phyloP scores from a whole-genome alignment of 2,113 vertebrate genomes.

The Oncorhynchus mykiss region DNA sequence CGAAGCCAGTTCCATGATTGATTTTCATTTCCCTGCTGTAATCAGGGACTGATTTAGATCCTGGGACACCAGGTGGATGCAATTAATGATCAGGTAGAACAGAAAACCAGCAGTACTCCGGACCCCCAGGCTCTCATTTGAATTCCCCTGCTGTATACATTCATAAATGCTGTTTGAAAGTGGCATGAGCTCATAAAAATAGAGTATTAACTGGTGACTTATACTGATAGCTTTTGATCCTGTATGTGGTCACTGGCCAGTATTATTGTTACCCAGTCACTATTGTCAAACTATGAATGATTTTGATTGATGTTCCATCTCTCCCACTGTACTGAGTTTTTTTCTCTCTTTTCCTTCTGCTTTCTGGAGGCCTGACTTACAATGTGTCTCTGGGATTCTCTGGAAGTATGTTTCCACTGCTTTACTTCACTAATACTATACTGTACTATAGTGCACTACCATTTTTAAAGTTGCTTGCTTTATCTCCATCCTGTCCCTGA shows the following conservation, averaged over 20 bases:
- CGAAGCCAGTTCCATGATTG: background rate
- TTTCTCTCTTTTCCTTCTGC: conserved; percentile 73
- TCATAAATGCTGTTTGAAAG: too few relatives aligned
- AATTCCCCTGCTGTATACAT: too few relatives aligned
- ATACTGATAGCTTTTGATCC: background rate
- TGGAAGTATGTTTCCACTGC: conserved; percentile 84
- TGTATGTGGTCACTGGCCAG: background rate
- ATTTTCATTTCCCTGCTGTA: background rate
- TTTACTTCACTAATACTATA: background rate
- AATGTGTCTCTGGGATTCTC: conserved; percentile 90
- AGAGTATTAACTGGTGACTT: background rate
- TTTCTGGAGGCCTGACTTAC: conserved; percentile 94
- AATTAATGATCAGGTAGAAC: too few relatives aligned
- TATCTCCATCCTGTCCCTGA: background rate
- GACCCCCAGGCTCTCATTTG: too few relatives aligned
- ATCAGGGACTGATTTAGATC: too few relatives aligned
- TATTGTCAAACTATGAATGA: background rate
- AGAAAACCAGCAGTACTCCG: too few relatives aligned
- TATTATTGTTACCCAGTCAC: too few relatives aligned
- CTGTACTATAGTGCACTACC: background rate
- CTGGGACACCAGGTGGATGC: too few relatives aligned
- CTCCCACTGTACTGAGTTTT: background rate
- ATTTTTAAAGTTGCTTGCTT: background rate
- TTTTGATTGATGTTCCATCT: background rate
- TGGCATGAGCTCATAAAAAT: too few relatives aligned